phyloP scores from a whole-genome alignment of 2,113 vertebrate species.

The Fulica atra region DNA sequence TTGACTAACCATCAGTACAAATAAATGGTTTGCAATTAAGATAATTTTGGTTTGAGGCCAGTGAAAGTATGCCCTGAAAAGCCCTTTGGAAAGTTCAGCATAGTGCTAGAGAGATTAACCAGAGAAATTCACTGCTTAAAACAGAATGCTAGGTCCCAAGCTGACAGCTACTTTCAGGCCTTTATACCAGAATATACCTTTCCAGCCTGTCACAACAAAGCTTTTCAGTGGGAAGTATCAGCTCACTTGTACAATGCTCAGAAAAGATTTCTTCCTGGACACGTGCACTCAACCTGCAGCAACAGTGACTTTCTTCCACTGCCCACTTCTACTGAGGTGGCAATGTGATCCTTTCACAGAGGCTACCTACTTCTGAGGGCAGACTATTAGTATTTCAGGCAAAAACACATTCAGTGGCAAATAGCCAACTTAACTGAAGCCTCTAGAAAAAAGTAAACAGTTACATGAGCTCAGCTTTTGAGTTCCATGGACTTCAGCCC shows the following conservation, averaged over 20 bases:
- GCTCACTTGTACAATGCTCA: neutral
- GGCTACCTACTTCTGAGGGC: neutral
- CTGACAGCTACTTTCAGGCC: neutral
- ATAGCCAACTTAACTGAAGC: neutral
- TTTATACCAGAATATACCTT: neutral
- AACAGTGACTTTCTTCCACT: neutral
- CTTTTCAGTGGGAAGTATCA: neutral
- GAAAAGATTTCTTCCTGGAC: neutral
- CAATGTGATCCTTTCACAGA: neutral
- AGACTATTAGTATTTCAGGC: neutral
- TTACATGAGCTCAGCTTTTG: neutral
- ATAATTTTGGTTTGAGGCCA: constrained; percentile 1
- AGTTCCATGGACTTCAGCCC: constrained; percentile 19
- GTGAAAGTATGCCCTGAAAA: neutral
- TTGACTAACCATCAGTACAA: constrained; percentile 16
- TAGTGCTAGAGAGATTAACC: neutral
- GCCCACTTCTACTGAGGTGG: neutral
- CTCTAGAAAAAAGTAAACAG: neutral
- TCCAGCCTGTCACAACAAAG: neutral
- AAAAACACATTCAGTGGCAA: neutral
- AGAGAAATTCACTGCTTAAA: neutral
- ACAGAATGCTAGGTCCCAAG: neutral
- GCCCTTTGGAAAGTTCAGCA: neutral
- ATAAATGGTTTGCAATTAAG: constrained; percentile 52
- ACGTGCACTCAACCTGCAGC: neutral